A percentile compares a stretch with the other conserved stretches of the same genome.
Conservation (phyloP, 2,797 vertebrate genomes). For the Cephalopachus bancanus region DNA sequence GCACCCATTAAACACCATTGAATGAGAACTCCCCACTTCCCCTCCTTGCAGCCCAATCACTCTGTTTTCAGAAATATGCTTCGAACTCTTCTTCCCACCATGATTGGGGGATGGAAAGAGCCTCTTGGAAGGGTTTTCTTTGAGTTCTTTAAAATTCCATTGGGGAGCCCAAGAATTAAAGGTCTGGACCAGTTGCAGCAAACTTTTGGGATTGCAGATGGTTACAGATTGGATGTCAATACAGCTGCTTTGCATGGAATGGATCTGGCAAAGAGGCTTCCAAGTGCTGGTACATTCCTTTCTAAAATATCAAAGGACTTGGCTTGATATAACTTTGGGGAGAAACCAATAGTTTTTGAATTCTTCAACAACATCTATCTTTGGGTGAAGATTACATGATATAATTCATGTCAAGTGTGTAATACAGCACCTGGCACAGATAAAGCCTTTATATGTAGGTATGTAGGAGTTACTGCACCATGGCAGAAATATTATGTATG, state of each 20-base stretch:
- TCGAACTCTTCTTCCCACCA: background rate
- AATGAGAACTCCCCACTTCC: background rate
- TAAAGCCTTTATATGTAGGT: background rate
- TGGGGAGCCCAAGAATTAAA: slow-evolving; percentile 35
- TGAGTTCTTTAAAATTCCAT: slow-evolving; percentile 7
- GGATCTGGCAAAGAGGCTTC: slow-evolving; percentile 60
- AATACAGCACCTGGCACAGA: background rate
- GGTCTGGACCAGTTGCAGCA: background rate
- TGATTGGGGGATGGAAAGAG: background rate
- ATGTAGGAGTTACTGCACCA: background rate
- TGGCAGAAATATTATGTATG: background rate
- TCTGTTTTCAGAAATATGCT: background rate
- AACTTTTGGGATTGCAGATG: slow-evolving; percentile 37
- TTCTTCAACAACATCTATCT: slow-evolving; percentile 47
- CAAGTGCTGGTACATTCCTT: slow-evolving; percentile 56
- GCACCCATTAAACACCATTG: background rate
- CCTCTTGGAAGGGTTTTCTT: background rate
- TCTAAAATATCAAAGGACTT: slow-evolving; percentile 51
- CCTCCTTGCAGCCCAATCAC: background rate
- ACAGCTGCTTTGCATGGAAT: slow-evolving; percentile 54
- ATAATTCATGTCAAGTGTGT: background rate
- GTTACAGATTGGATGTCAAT: slow-evolving; percentile 55
- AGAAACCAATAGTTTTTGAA: slow-evolving; percentile 51
- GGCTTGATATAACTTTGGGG: slow-evolving; percentile 30
- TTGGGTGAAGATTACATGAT: slow-evolving; percentile 33